Evolutionary conservation across 2,797 vertebrate species (phyloP).

Genomic region (Craterocephalus amniculus): DNA sequence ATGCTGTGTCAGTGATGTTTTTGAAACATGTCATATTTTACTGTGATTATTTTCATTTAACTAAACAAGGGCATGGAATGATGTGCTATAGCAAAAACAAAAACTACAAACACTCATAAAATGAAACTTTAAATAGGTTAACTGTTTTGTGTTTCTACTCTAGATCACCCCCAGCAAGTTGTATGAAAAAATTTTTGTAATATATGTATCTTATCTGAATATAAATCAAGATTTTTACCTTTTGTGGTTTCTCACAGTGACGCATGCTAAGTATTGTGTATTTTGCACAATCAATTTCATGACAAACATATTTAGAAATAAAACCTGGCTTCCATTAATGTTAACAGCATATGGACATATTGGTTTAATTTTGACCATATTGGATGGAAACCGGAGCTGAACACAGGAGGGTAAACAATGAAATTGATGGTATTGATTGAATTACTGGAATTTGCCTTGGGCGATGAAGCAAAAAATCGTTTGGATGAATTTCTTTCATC

Average conservation of each 20-base stretch:
- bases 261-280: not conserved
- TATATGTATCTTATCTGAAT: not conserved
- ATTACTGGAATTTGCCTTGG: constrained; percentile 66
- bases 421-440: constrained; percentile 72
- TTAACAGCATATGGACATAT: constrained; percentile 59
- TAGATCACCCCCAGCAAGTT: not conserved
- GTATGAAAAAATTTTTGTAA: not conserved
- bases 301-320: constrained; percentile 17
- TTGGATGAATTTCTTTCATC: constrained; percentile 31
- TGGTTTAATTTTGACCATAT: constrained; percentile 58
- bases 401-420: constrained; percentile 64
- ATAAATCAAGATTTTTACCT: not conserved
- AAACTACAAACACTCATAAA: not conserved
- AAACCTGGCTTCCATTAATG: constrained; percentile 51
- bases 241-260: not conserved
- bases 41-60: constrained; percentile 15
- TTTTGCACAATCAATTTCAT: not conserved
- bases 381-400: constrained; percentile 63
- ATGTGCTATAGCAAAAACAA: not conserved
- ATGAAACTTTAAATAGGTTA: constrained; percentile 6
- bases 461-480: constrained; percentile 42
- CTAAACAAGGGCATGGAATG: not conserved
- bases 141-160: not conserved
- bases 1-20: constrained; percentile 31
- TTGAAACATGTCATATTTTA: constrained; percentile 12